Percentiles rank a stretch among this genome's conserved stretches.
Conservation (phyloP, 2,888 invertebrate genomes). For the Herminia tarsipennalis region DNA sequence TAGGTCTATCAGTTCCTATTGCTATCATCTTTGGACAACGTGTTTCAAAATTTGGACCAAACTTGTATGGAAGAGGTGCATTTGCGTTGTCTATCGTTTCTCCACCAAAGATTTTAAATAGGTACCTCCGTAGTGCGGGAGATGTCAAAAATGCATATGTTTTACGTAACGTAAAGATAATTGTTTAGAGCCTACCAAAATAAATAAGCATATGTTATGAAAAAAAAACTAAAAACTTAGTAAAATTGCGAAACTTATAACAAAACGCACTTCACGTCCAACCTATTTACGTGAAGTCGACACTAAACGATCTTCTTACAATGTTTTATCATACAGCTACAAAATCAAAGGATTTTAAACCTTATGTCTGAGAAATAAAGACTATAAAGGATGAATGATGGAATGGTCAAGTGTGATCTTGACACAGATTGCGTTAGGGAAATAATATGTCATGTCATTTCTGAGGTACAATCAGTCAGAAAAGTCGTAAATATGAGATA, state of each 20-base stretch:
- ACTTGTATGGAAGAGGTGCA: too few relatives aligned
- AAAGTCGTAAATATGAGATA: constrained; percentile 5
- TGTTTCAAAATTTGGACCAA: too few relatives aligned
- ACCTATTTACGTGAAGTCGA: constrained; percentile 69
- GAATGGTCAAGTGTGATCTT: constrained; percentile 57
- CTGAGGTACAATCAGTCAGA: constrained; percentile 33
- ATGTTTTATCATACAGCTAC: constrained; percentile 44
- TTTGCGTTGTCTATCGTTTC: too few relatives aligned
- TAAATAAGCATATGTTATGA: too few relatives aligned
- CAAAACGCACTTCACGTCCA: constrained; percentile 59
- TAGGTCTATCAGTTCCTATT: too few relatives aligned
- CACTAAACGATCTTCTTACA: constrained; percentile 54
- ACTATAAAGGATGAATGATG: constrained; percentile 21
- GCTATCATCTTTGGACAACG: too few relatives aligned
- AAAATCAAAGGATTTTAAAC: constrained; percentile 44
- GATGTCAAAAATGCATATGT: too few relatives aligned
- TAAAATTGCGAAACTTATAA: constrained; percentile 33
- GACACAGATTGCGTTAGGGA: constrained; percentile 72
- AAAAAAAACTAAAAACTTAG: constrained; percentile 23
- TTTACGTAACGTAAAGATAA: too few relatives aligned
- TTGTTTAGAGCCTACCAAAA: too few relatives aligned
- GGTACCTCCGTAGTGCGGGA: too few relatives aligned
- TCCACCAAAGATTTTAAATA: too few relatives aligned
- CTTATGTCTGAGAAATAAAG: constrained; percentile 35
- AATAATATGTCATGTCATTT: constrained; percentile 61